phyloP scores from a whole-genome alignment of 2,797 vertebrate genomes.

The Cetoscarus ocellatus region DNA sequence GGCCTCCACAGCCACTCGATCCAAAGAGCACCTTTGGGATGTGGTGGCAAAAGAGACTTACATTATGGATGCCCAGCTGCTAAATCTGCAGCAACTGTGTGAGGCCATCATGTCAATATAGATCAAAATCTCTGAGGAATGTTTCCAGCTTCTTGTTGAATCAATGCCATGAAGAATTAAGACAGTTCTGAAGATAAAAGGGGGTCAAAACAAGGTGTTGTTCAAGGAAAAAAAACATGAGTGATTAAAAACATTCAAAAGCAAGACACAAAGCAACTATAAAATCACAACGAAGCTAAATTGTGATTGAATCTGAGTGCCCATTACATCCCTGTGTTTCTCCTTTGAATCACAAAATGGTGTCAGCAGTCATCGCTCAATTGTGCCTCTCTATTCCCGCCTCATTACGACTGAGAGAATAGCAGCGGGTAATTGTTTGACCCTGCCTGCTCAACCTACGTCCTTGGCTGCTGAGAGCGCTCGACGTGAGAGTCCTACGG shows the following conservation, averaged over 20 bases:
- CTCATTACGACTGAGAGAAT: conserved; percentile 69
- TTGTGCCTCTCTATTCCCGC: conserved; percentile 45
- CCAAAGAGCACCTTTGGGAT: too few relatives aligned
- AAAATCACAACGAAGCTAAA: conserved; percentile 38
- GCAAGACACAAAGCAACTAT: conserved; percentile 18
- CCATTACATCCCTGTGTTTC: conserved; percentile 41
- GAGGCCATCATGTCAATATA: too few relatives aligned
- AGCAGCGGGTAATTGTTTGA: conserved; percentile 65
- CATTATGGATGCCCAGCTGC: too few relatives aligned
- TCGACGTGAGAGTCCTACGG: conserved; percentile 45
- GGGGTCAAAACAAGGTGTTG: too few relatives aligned
- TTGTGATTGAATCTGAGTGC: conserved; percentile 45
- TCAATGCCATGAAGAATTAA: too few relatives aligned
- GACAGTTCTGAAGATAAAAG: too few relatives aligned
- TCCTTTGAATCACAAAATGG: conserved; percentile 62
- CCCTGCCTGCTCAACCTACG: conserved; percentile 61
- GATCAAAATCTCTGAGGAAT: too few relatives aligned
- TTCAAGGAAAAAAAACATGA: too few relatives aligned
- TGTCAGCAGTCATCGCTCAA: conserved; percentile 56
- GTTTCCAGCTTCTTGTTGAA: too few relatives aligned
- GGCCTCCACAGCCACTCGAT: too few relatives aligned
- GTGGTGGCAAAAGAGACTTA: too few relatives aligned
- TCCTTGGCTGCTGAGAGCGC: conserved; percentile 65
- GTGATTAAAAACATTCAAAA: background rate
- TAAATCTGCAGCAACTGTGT: too few relatives aligned